These are phyloP conservation scores for Schlechtendalia chinensis DNA, from an alignment of 1,140 invertebrate genomes.

Conservation along the genomic window DNA sequence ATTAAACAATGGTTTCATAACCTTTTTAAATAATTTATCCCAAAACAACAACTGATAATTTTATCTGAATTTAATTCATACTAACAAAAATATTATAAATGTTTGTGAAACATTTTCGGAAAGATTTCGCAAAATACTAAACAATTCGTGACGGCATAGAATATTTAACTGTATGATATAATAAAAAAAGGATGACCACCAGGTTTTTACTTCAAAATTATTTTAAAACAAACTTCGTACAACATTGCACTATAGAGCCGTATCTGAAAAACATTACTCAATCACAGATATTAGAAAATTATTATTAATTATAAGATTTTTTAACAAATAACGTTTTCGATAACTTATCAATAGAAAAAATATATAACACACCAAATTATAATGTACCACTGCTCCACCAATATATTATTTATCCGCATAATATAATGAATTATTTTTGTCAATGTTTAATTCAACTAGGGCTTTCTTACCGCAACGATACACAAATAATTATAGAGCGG, in stretches of 20 bases:
- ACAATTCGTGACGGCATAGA: not conserved
- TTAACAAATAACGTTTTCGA: not conserved
- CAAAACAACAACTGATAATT: not conserved
- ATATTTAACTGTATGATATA: too few species aligned
- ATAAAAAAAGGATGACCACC: too few species aligned
- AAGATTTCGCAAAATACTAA: not conserved
- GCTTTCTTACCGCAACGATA: not conserved
- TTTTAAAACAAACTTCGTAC: constrained; percentile 9
- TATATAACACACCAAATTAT: not conserved
- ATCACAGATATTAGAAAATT: not conserved
- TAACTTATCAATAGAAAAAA: not conserved
- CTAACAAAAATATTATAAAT: not conserved
- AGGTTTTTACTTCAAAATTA: too few species aligned
- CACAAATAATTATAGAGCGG: not conserved
- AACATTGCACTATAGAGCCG: too few species aligned
- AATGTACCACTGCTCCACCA: too few species aligned
- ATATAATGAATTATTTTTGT: not conserved
- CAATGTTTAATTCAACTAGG: not conserved
- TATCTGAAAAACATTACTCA: not conserved
- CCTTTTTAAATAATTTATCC: not conserved
- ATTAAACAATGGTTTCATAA: not conserved
- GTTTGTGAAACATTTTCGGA: not conserved
- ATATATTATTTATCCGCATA: too few species aligned
- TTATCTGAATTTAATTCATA: too few species aligned
- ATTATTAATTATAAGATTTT: not conserved